A percentile compares a stretch with the other conserved stretches of the same genome.
Evolutionary conservation across 2,888 invertebrate genomes (phyloP).

Genomic region (Philereme transversata): DNA sequence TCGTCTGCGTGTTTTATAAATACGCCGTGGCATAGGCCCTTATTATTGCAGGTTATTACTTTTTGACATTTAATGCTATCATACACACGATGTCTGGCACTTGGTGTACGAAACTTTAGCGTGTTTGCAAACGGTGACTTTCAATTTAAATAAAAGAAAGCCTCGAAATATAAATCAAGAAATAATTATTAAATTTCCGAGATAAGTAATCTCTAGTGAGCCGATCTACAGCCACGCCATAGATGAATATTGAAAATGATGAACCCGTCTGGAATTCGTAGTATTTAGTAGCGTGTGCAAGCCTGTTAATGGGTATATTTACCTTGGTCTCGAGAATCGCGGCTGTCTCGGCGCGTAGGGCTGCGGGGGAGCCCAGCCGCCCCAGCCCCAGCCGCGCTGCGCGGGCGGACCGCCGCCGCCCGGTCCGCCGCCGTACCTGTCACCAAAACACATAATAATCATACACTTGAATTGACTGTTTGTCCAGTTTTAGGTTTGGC

Average conservation of each 20-base stretch:
- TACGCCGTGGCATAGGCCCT: too few relatives aligned
- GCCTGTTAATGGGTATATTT: conserved; percentile 29
- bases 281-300: conserved; percentile 9
- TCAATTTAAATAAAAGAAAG: background rate
- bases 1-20: too few relatives aligned
- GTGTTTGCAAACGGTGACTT: background rate
- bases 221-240: too few relatives aligned
- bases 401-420: conserved; percentile 50
- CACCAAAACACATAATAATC: background rate
- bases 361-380: conserved; percentile 76
- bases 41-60: too few relatives aligned
- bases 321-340: conserved; percentile 76
- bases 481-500: too few relatives aligned
- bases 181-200: too few relatives aligned
- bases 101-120: background rate
- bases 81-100: background rate
- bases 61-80: background rate
- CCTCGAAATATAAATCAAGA: background rate
- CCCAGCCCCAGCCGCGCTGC: conserved; percentile 72
- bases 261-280: too few relatives aligned
- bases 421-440: conserved; percentile 58
- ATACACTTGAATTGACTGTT: too few relatives aligned
- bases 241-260: too few relatives aligned
- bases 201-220: too few relatives aligned
- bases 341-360: conserved; percentile 74